Evolutionary conservation across 2,797 vertebrate species (phyloP).

Genomic region (Falco berigora): DNA sequence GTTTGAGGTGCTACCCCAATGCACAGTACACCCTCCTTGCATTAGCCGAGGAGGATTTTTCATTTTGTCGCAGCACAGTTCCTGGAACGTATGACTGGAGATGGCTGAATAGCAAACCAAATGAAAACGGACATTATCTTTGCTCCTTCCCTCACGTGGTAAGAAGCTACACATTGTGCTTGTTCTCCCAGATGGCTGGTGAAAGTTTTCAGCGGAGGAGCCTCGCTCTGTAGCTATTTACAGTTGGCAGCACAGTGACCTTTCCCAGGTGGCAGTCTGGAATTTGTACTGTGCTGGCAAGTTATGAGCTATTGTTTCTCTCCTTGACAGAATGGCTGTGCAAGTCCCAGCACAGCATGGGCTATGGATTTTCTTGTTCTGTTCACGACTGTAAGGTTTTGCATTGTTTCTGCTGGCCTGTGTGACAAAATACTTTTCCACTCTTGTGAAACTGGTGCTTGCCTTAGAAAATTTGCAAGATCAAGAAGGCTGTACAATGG

Average conservation of each 20-base stretch:
- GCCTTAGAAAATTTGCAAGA: background rate
- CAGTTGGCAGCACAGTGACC: background rate
- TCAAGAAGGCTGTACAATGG: background rate
- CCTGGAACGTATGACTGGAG: background rate
- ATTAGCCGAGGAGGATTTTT: background rate
- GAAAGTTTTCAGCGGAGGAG: background rate
- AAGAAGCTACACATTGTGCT: background rate
- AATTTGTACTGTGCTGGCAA: background rate
- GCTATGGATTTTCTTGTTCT: background rate
- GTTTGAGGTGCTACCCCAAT: fast-evolving
- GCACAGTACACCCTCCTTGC: background rate
- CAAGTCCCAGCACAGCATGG: background rate
- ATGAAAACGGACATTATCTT: fast-evolving
- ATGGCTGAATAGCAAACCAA: fast-evolving
- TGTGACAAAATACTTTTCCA: background rate
- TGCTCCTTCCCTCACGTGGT: fast-evolving
- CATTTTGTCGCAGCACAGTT: background rate
- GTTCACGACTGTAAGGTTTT: background rate
- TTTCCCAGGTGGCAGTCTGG: conserved; percentile 15
- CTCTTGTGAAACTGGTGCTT: background rate
- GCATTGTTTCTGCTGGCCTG: conserved; percentile 13
- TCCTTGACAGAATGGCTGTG: background rate
- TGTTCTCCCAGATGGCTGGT: fast-evolving
- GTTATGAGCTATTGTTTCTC: background rate
- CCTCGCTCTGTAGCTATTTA: background rate